These are phyloP conservation scores for Ectropis crepuscularia DNA, from an alignment of 2,888 invertebrate species.

Conservation along the genomic window DNA sequence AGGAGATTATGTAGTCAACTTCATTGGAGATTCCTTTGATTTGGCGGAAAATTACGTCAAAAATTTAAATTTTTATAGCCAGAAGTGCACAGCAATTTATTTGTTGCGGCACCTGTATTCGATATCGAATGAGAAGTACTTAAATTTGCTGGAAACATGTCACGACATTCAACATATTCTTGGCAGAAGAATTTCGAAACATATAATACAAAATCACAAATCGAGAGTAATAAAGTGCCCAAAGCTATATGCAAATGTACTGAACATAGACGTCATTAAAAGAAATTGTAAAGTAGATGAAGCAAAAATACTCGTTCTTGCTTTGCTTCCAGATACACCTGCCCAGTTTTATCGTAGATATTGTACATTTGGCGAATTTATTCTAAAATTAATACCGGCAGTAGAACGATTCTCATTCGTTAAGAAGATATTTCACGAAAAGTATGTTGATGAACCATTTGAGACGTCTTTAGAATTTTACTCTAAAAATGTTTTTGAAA, in stretches of 20 bases:
- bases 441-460: constrained; percentile 55
- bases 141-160: constrained; percentile 58
- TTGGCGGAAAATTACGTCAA: constrained; percentile 35
- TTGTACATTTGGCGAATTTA: constrained; percentile 46
- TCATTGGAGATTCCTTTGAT: constrained; percentile 52
- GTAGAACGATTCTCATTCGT: constrained; percentile 53
- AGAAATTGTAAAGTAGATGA: constrained; percentile 53
- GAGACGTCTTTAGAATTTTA: constrained; percentile 56
- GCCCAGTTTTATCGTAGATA: constrained; percentile 47
- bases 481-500: constrained; percentile 36
- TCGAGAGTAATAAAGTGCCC: constrained; percentile 53
- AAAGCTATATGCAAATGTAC: constrained; percentile 49
- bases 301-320: constrained; percentile 51
- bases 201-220: constrained; percentile 59
- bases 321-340: constrained; percentile 48
- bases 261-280: constrained; percentile 47
- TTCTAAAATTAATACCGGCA: constrained; percentile 55
- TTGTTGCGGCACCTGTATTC: constrained; percentile 38
- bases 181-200: constrained; percentile 53
- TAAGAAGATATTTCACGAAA: constrained; percentile 52
- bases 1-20: constrained; percentile 38
- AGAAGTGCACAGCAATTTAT: constrained; percentile 14
- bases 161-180: constrained; percentile 26
- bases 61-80: background rate
- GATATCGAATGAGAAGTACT: constrained; percentile 52